Base-by-base conservation (phyloP, 2,888 invertebrate genomes). In the Sisyra terminalis region DNA sequence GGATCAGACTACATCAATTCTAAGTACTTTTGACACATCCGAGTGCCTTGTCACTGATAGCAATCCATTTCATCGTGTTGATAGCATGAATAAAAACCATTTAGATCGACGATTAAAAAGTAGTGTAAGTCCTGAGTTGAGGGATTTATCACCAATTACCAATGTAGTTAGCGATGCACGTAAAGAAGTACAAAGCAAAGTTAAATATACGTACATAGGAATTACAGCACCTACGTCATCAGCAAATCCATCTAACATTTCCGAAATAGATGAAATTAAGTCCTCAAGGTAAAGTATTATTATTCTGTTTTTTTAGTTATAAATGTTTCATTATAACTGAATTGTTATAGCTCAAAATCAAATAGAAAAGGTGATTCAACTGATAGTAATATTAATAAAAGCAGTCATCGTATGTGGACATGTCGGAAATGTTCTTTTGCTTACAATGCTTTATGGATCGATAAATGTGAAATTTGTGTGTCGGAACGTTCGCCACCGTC, bases 391-490 rank as follows among this genome's bases (percentile, higher is more conserved):
- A 47, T 44, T 44, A 40, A 40, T 35, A 36, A 41, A 24, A 44
- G 47, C 40, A 41, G 61, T 50, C 45, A 61, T 50, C 51, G 84
- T 51, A 81, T 84, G 75, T 90, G 90, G 89, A 85, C 84, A 49
- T 90, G 90, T 64, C 70, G 73, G 45, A 81, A 83, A 60, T 92
- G 90, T 63, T 86, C 87, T 58, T 90, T 83, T 64, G 81, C 85
- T 47, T 87, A 86, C 61, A 85, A 89, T 65, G 80, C 81, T 48
- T 71, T 84, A 56, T 81, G 80, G 74, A 77, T 77, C 48, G 75
- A 77, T 39, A 70, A 71, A 50, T 90, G 90, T 61, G 85, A 85
- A 63, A 84, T 85, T 51, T 90, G 90, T 57, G 78, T 78, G 53
- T 75, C 78, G 46, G 65, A 69, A 43, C 65, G 73, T 46, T 71